Evolutionary conservation across 1,140 invertebrate genomes (phyloP).

Genomic region (Drosophila ananassae): DNA sequence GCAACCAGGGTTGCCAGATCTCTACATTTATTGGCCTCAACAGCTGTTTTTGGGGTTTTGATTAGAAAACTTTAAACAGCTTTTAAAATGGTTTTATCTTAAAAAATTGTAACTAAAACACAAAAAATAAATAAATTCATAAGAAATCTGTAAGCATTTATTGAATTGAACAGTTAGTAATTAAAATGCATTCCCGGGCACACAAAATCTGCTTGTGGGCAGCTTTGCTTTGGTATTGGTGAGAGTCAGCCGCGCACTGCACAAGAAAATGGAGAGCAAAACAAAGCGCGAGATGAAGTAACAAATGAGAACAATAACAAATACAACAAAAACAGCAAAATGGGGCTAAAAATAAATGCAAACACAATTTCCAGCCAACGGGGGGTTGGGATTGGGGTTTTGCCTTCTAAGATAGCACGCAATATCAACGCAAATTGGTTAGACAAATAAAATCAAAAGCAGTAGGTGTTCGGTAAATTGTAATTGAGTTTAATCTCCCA

Average conservation of each 20-base stretch:
- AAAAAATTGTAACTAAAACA: background rate
- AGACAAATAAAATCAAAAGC: constrained; percentile 28
- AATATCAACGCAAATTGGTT: constrained; percentile 42
- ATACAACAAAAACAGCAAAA: constrained; percentile 37
- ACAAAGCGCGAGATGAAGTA: constrained; percentile 64
- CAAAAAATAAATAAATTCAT: background rate
- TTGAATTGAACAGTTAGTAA: background rate
- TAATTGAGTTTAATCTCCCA: constrained; percentile 24
- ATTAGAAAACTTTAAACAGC: constrained; percentile 3
- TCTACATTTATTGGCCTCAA: background rate
- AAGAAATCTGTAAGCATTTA: background rate
- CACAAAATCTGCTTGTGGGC: background rate
- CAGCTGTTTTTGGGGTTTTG: constrained; percentile 29
- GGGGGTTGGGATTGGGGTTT: constrained; percentile 1
- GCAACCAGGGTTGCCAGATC: constrained; percentile 57
- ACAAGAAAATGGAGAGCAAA: constrained; percentile 62
- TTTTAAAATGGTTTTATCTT: background rate
- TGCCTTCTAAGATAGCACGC: constrained; percentile 31
- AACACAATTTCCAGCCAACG: constrained; percentile 43
- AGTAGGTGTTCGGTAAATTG: background rate
- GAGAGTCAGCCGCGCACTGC: constrained; percentile 11
- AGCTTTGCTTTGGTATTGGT: background rate
- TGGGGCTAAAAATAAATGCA: constrained; percentile 56
- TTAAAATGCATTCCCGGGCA: background rate
- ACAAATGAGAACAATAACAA: constrained; percentile 32